phyloP scores from a whole-genome alignment of 2,797 vertebrate species.

The Xiphophorus birchmanni region DNA sequence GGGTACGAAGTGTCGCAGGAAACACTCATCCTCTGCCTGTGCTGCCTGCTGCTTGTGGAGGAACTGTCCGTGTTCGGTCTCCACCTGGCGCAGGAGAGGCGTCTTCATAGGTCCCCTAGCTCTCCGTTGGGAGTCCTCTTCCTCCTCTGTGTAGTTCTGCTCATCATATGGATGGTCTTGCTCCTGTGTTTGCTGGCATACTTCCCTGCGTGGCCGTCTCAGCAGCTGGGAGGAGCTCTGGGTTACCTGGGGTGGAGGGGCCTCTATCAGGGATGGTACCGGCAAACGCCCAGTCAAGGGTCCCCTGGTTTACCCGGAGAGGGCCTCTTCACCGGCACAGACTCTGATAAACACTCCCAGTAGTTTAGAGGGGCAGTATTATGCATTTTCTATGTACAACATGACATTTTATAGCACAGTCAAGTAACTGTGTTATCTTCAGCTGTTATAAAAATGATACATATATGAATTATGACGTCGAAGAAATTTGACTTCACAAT shows the following conservation, averaged over 20 bases:
- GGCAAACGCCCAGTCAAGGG: slow-evolving; percentile 66
- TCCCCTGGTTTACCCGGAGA: slow-evolving; percentile 81
- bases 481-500: no score
- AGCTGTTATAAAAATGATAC: no score
- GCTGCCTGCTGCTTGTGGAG: slow-evolving; percentile 84
- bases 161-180: slow-evolving; percentile 83
- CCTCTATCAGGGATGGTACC: slow-evolving; percentile 85
- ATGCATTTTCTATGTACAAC: no score
- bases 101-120: slow-evolving; percentile 54
- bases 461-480: no score
- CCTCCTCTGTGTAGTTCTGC: slow-evolving; percentile 81
- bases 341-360: slow-evolving; percentile 8
- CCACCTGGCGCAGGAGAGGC: slow-evolving; percentile 62
- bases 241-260: slow-evolving; percentile 83
- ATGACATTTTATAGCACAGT: no score
- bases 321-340: slow-evolving; percentile 57
- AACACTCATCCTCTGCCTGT: slow-evolving; percentile 84
- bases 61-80: slow-evolving; percentile 79
- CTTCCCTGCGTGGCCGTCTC: slow-evolving; percentile 84
- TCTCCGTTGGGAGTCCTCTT: slow-evolving; percentile 81
- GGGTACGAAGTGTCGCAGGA: slow-evolving; percentile 85
- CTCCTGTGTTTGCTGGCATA: slow-evolving; percentile 83
- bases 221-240: slow-evolving; percentile 84
- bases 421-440: no score
- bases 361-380: not conserved